Evolutionary conservation across 2,113 vertebrate species (phyloP).

Genomic region (Delphinus delphis): DNA sequence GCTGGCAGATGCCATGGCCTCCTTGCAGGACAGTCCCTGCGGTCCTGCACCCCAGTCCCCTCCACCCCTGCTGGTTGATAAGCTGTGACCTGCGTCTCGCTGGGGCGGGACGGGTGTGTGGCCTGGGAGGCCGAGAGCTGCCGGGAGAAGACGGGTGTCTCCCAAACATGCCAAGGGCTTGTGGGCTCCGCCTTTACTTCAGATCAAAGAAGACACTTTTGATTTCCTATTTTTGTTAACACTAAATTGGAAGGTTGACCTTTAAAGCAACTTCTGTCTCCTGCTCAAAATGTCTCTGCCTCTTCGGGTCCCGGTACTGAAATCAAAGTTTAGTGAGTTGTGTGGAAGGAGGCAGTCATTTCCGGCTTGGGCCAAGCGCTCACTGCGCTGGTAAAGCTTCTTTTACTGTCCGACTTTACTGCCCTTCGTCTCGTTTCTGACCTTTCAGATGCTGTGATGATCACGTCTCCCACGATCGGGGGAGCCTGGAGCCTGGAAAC

Average conservation of each 20-base stretch:
- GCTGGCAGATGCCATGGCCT: accelerated
- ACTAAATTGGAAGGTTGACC: background rate
- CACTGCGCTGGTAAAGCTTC: background rate
- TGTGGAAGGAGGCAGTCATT: background rate
- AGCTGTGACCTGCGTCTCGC: background rate
- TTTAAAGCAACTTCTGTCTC: background rate
- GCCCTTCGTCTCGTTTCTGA: background rate
- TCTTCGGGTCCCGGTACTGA: background rate
- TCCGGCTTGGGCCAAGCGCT: background rate
- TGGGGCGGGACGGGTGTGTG: accelerated
- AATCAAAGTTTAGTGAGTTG: background rate
- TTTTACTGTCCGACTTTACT: background rate
- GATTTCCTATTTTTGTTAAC: background rate
- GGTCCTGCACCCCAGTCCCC: accelerated
- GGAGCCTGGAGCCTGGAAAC: background rate
- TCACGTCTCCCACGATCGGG: background rate
- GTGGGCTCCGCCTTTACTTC: background rate
- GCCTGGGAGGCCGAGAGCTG: accelerated
- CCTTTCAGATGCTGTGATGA: background rate
- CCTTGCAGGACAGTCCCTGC: background rate
- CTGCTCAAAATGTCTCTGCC: no score
- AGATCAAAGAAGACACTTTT: background rate
- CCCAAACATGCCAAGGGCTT: background rate
- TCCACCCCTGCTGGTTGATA: background rate
- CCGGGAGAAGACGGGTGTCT: accelerated